phyloP scores from a whole-genome alignment of 2,113 vertebrate species.

The Nanorana parkeri region DNA sequence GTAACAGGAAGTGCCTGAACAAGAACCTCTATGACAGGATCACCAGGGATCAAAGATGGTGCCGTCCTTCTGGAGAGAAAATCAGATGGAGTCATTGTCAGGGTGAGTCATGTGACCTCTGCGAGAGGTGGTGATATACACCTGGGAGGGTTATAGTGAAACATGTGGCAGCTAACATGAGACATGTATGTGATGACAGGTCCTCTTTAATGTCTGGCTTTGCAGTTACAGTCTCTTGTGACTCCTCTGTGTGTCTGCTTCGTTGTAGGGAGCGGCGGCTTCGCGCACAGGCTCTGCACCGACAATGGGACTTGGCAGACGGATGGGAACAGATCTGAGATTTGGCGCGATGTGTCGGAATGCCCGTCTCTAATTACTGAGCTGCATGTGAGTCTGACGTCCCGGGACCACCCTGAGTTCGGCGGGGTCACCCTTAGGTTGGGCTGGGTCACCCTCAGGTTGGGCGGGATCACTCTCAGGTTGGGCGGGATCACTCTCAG shows the following conservation, averaged over 20 bases:
- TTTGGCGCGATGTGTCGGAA: slow-evolving; percentile 87
- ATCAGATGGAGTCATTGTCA: no score
- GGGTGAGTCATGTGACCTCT: no score
- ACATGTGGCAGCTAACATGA: neutral
- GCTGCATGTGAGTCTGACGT: slow-evolving; percentile 76
- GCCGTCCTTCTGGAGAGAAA: no score
- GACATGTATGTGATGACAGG: slow-evolving; percentile 60
- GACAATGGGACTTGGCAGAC: slow-evolving; percentile 83
- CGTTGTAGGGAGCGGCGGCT: slow-evolving; percentile 79
- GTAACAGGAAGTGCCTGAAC: no score
- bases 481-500: no score
- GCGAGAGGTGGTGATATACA: no score
- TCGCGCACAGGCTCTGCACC: slow-evolving; percentile 83
- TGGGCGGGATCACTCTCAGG: no score
- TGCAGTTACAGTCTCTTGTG: neutral
- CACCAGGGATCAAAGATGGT: no score
- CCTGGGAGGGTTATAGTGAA: no score
- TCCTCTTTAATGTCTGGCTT: slow-evolving; percentile 59
- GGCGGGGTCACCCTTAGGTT: no score
- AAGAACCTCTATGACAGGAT: no score
- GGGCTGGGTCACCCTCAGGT: no score
- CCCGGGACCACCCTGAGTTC: neutral
- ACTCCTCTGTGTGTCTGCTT: slow-evolving; percentile 66
- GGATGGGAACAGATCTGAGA: slow-evolving; percentile 77
- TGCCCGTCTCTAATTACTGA: slow-evolving; percentile 73